Base-by-base conservation (phyloP, 92 coral and sea anemone genomes). In the Actinernus sp. region DNA sequence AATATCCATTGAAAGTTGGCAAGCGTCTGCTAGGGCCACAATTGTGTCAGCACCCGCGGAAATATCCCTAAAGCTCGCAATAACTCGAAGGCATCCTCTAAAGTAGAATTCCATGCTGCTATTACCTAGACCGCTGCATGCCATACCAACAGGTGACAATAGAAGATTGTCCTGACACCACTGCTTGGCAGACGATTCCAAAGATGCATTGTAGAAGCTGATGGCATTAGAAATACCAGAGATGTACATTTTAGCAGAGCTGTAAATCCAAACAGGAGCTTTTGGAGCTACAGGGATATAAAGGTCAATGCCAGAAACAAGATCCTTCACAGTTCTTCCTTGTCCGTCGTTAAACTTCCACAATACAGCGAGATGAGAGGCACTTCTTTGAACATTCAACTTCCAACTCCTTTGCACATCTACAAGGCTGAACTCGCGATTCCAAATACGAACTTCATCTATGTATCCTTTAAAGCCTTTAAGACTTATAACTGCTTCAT, bases 381-480 rank as follows among this genome's bases (percentile, higher is more conserved):
- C 79, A 36, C 55, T 64, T 31, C 52, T 31, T 31, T 83, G 89
- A 18, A 83, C 84, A 31, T 83, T 83, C 18, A 29, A 49, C 26
- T 45, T 63, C 83, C 73, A 74, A n/a, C 69, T 67, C 20, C 58
- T 49, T 50, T 61, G 74, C n/a, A 83, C 57, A 21, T 61, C 78
- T 29, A 53, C 21, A 9, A 78, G 60, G 21, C 67, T 63, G 25
- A 83, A 45, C 37, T 71, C 76, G 28, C 71, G 60, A 41, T 83
- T 83, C 89, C 89, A 83, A 13, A 83, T 64, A 20, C 82, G 83
- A 23, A 83, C 76, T 45, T 83, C 89, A 40, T 83, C 89, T 37
- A 83, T 74, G 31, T 75, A 67, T 36, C 89, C 89, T 6, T 49
- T 30, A 52, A 75, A 75, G 9, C 89, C 83, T 19, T 6, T 54